Evolutionary conservation across 2,113 vertebrate species (phyloP).

Genomic region (Prochilodus magdalenae): DNA sequence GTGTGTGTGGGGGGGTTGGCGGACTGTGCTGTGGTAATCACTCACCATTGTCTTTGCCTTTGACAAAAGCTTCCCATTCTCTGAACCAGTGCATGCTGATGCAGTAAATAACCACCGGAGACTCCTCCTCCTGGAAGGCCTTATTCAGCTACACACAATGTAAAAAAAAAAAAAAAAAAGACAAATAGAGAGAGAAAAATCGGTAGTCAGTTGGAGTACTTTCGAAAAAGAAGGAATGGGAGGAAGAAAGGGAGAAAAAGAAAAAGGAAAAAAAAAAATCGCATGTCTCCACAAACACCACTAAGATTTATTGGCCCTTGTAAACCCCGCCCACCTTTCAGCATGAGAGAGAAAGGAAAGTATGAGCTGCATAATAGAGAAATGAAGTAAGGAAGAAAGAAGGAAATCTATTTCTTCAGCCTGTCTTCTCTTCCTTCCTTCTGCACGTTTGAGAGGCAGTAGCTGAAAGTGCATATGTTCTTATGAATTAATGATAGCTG

Average conservation of each 20-base stretch:
- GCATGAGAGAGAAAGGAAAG: not conserved
- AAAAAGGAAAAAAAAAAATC: slow-evolving; percentile 56
- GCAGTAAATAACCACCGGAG: slow-evolving; percentile 93
- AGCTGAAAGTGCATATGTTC: slow-evolving; percentile 62
- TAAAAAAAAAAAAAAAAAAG: slow-evolving; percentile 43
- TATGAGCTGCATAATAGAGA: not conserved
- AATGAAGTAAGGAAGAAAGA: not conserved
- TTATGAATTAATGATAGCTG: slow-evolving; percentile 69
- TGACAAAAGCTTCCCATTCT: slow-evolving; percentile 98
- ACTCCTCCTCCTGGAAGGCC: slow-evolving; percentile 98
- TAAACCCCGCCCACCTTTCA: not conserved
- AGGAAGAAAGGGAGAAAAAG: slow-evolving; percentile 38
- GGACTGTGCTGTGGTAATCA: slow-evolving; percentile 44
- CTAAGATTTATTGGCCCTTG: not conserved
- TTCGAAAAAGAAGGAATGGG: slow-evolving; percentile 41
- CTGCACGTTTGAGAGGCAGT: slow-evolving; percentile 38
- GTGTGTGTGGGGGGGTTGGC: not conserved
- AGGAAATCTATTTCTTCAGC: not conserved
- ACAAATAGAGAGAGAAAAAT: slow-evolving; percentile 24
- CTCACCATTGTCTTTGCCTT: slow-evolving; percentile 97
- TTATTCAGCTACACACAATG: slow-evolving; percentile 87
- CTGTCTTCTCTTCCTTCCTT: slow-evolving; percentile 36
- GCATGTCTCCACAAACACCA: not conserved
- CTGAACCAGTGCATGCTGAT: slow-evolving; percentile 99
- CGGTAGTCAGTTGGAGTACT: slow-evolving; percentile 24